phyloP scores from a whole-genome alignment of 2,888 invertebrate genomes.

The Cryptocephalus moraei region DNA sequence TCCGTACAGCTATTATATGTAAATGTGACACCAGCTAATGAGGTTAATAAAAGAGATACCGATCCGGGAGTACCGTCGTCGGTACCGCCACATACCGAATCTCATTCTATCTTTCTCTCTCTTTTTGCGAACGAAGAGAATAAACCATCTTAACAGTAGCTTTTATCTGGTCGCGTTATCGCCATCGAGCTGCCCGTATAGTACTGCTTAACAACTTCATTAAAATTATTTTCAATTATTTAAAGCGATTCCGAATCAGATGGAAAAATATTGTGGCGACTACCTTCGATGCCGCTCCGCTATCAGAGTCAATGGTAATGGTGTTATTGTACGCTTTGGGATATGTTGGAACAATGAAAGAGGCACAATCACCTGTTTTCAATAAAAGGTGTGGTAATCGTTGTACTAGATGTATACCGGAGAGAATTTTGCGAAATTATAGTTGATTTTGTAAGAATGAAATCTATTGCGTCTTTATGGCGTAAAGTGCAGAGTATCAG shows the following conservation, averaged over 20 bases:
- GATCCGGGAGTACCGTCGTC: slow-evolving; percentile 19
- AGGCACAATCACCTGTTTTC: too few species aligned
- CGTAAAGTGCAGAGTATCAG: too few species aligned
- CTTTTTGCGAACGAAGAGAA: slow-evolving; percentile 3
- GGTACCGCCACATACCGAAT: slow-evolving; percentile 16
- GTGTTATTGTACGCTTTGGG: too few species aligned
- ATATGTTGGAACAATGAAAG: too few species aligned
- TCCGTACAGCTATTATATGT: slow-evolving; percentile 24
- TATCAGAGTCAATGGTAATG: neutral
- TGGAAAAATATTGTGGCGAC: neutral
- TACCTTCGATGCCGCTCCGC: neutral
- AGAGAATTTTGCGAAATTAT: too few species aligned
- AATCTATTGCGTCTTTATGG: neutral
- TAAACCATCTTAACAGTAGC: slow-evolving; percentile 18
- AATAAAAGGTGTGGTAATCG: too few species aligned
- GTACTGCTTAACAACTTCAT: slow-evolving; percentile 20
- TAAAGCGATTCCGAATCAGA: neutral
- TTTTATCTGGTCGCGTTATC: slow-evolving; percentile 16
- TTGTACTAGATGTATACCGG: too few species aligned
- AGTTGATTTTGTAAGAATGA: too few species aligned
- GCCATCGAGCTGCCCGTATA: slow-evolving; percentile 5
- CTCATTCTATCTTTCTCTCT: slow-evolving; percentile 3
- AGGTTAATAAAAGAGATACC: slow-evolving; percentile 25
- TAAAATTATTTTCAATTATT: slow-evolving; percentile 19
- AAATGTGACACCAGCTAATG: slow-evolving; percentile 32